These are phyloP conservation scores for Tryphoninae sp. DNA, from an alignment of 2,888 invertebrate species.

Conservation along the genomic window DNA sequence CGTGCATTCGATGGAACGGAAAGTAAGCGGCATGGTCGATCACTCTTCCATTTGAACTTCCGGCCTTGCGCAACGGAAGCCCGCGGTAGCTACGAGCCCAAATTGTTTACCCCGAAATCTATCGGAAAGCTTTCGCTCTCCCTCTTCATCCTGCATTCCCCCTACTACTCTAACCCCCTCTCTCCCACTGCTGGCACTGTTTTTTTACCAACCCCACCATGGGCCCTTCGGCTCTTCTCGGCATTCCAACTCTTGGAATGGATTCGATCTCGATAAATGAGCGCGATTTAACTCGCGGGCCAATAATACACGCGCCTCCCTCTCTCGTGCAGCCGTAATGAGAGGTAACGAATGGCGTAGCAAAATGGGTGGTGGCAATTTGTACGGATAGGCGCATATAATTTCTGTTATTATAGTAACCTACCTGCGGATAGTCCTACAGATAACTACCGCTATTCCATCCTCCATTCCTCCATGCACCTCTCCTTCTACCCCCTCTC, in stretches of 20 bases:
- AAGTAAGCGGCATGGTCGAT: conserved; percentile 24
- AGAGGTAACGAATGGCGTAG: conserved; percentile 48
- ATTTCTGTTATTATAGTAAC: conserved; percentile 53
- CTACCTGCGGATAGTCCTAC: conserved; percentile 29
- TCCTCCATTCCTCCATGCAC: too few species aligned
- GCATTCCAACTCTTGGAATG: background rate
- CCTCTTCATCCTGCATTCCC: background rate
- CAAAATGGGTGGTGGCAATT: conserved; percentile 53
- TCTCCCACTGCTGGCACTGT: too few species aligned
- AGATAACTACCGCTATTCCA: conserved; percentile 31
- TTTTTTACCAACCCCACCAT: too few species aligned
- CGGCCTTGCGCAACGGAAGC: conserved; percentile 16
- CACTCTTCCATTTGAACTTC: conserved; percentile 28
- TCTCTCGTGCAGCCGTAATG: conserved; percentile 27
- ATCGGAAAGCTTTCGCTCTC: conserved; percentile 34
- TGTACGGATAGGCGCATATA: conserved; percentile 43
- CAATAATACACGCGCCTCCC: conserved; percentile 26
- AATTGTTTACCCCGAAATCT: conserved; percentile 51
- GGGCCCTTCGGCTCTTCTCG: background rate
- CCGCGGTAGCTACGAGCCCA: conserved; percentile 8
- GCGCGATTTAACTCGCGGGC: conserved; percentile 19
- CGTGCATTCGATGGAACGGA: conserved; percentile 28
- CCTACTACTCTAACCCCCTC: too few species aligned
- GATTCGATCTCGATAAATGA: conserved; percentile 46
- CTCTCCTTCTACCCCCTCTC: too few species aligned